phyloP scores from a whole-genome alignment of 2,797 vertebrate species.

The Enteromius radiatus region DNA sequence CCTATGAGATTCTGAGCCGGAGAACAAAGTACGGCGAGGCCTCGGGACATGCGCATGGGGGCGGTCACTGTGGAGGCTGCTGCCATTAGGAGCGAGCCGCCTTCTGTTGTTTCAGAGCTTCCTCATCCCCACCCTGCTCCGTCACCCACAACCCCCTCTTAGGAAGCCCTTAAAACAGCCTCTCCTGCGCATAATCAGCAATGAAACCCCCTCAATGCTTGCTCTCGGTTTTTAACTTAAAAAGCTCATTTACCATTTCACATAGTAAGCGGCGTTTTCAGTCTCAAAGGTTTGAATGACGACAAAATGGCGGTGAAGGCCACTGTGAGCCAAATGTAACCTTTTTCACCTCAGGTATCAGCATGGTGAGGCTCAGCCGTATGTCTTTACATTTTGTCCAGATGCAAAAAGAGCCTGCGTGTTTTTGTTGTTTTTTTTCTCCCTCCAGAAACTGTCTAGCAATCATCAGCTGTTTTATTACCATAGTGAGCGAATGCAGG shows the following conservation, averaged over 20 bases:
- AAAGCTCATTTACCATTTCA: slow-evolving; percentile 33
- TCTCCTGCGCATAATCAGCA: slow-evolving; percentile 23
- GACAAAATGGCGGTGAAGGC: slow-evolving; percentile 49
- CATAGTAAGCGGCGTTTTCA: slow-evolving; percentile 22
- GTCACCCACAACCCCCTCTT: slow-evolving; percentile 27
- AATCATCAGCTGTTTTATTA: slow-evolving; percentile 34
- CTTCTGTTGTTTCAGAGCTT: slow-evolving; percentile 46
- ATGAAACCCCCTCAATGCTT: slow-evolving; percentile 48
- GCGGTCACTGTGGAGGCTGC: slow-evolving; percentile 89
- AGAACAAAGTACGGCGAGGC: slow-evolving; percentile 90
- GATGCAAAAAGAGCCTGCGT: slow-evolving; percentile 12
- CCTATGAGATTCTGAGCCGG: slow-evolving; percentile 93
- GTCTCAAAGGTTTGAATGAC: slow-evolving; percentile 45
- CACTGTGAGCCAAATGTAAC: slow-evolving; percentile 51
- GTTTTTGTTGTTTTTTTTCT: slow-evolving; percentile 9
- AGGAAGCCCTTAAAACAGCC: slow-evolving; percentile 45
- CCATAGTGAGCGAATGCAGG: slow-evolving; percentile 40
- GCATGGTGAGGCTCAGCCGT: slow-evolving; percentile 50
- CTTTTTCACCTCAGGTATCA: slow-evolving; percentile 63
- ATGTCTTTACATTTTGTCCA: background rate
- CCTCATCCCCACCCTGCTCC: slow-evolving; percentile 30
- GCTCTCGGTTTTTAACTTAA: slow-evolving; percentile 49
- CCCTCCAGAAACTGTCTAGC: background rate
- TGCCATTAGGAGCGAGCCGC: slow-evolving; percentile 81
- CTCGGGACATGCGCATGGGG: slow-evolving; percentile 83